phyloP scores from a whole-genome alignment of 2,797 vertebrate species.

The Odontamblyopus rebecca region DNA sequence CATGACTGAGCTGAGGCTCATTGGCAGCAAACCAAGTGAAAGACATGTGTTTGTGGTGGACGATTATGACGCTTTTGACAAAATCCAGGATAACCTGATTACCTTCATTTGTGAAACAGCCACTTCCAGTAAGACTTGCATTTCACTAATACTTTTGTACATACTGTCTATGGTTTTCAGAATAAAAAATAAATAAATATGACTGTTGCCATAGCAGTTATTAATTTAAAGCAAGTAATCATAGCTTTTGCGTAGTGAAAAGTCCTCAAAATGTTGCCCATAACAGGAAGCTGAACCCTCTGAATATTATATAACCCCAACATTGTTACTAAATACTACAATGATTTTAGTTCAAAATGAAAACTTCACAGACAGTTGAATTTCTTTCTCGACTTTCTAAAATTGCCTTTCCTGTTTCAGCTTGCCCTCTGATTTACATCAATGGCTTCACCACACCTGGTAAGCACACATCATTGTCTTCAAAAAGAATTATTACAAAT shows the following conservation, averaged over 20 bases:
- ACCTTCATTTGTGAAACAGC: conserved; percentile 99
- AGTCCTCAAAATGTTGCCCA: no score
- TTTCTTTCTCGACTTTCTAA: conserved; percentile 28
- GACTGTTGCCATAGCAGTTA: no score
- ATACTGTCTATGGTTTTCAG: not conserved
- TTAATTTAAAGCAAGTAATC: no score
- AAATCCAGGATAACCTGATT: conserved; percentile 98
- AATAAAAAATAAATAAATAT: no score
- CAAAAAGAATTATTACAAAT: conserved; percentile 16
- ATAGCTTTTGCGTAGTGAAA: no score
- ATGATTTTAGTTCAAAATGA: not conserved
- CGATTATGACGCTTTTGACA: conserved; percentile 94
- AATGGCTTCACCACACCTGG: conserved; percentile 97
- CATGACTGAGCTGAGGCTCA: conserved; percentile 86
- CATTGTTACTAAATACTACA: not conserved
- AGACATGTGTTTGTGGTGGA: conserved; percentile 96
- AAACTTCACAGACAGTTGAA: conserved; percentile 20
- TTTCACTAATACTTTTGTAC: not conserved
- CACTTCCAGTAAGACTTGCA: conserved; percentile 87
- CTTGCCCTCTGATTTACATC: conserved; percentile 97
- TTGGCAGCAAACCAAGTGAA: conserved; percentile 96
- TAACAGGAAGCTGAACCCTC: no score
- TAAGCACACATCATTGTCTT: conserved; percentile 66
- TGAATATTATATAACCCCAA: not conserved
- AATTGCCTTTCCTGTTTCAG: conserved; percentile 71